Percentiles rank a stretch among this genome's conserved stretches.
Evolutionary conservation across 2,888 invertebrate genomes (phyloP).

Genomic region (Ephialtes manifestator): DNA sequence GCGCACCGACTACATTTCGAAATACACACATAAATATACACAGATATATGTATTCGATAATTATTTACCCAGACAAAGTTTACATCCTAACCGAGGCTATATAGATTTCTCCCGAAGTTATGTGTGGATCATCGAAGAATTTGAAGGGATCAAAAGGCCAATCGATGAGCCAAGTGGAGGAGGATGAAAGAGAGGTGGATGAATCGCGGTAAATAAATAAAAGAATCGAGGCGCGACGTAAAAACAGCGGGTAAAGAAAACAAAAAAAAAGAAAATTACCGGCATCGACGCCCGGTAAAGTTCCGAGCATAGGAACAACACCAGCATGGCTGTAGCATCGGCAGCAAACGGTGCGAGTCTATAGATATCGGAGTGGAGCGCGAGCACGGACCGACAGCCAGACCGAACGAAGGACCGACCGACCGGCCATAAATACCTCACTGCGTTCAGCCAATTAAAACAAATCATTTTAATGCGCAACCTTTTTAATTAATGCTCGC

Average conservation of each 20-base stretch:
- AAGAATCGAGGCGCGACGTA: constrained; percentile 14
- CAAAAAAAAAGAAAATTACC: constrained; percentile 49
- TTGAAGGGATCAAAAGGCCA: constrained; percentile 64
- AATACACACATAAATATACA: constrained; percentile 6
- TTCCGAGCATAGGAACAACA: constrained; percentile 55
- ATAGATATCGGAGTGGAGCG: constrained; percentile 71
- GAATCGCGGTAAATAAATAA: constrained; percentile 65
- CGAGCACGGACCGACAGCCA: constrained; percentile 79
- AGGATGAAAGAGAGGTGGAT: constrained; percentile 57
- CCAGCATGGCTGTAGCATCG: constrained; percentile 35
- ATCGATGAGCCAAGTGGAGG: constrained; percentile 57
- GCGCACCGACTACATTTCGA: constrained; percentile 46
- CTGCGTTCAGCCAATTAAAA: constrained; percentile 86
- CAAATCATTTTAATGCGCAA: constrained; percentile 86
- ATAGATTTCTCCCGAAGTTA: constrained; percentile 1
- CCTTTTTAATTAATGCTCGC: constrained; percentile 86
- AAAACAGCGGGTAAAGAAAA: constrained; percentile 18
- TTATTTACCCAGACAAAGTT: constrained; percentile 15
- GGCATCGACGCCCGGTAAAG: constrained; percentile 62
- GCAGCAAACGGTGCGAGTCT: constrained; percentile 51
- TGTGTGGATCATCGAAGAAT: constrained; percentile 55
- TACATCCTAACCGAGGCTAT: neutral
- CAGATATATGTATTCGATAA: neutral
- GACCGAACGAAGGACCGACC: constrained; percentile 78
- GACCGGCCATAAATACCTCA: constrained; percentile 85